Evolutionary conservation across 2,113 vertebrate species (phyloP), one percentile per base, ranked within the genome.

Genomic region (Dasyornis broadbenti): DNA sequence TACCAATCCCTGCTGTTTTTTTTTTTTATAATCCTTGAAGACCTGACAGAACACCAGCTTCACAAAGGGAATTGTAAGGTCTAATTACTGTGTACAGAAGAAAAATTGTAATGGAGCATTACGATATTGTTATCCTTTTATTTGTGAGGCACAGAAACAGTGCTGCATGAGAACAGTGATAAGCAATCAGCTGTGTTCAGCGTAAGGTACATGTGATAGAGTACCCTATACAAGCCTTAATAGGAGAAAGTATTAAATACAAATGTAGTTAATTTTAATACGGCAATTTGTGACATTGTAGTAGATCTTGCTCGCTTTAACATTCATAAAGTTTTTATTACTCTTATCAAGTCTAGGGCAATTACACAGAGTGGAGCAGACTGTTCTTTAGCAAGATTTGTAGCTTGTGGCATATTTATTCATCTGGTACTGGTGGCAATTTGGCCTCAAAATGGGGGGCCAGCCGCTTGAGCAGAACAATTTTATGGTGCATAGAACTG

Each of bases 1-100:
- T 59, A 26, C 53, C 53, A 47, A 5, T 6, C 15, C 8, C 21
- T 1, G 0, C 8, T 3, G 2, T 13, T 30, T 33, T 35, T 8
- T 35, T 28, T 47, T 49, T 39, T 23, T 10, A 52, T 15, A 86
- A 26, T 10, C 27, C 5, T 50, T 2, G 7, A 44, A 71, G 33
- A 52, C 33, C 12, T 27, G 7, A 72, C 17, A 52, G 47, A 54
- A 15, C 10, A 40, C 3, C 12, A 26, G 15, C 27, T 72, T 86
- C 35, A 15, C 21, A 54, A 50, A 60, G 35, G 11, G 21, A 42
- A 11, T 52, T 73, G 3, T 27, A 31, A n/a, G 7, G 27, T 44
- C 37, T 77, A 40, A 80, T 69, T 63, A 18, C 23, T 27, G 7
- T 53, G 27, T 57, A 40, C 9, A 49, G 31, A 69, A 35, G 72